Evolutionary conservation across 92 coral and sea anemone genomes (phyloP).

Genomic region (Palythoa heliodiscus): DNA sequence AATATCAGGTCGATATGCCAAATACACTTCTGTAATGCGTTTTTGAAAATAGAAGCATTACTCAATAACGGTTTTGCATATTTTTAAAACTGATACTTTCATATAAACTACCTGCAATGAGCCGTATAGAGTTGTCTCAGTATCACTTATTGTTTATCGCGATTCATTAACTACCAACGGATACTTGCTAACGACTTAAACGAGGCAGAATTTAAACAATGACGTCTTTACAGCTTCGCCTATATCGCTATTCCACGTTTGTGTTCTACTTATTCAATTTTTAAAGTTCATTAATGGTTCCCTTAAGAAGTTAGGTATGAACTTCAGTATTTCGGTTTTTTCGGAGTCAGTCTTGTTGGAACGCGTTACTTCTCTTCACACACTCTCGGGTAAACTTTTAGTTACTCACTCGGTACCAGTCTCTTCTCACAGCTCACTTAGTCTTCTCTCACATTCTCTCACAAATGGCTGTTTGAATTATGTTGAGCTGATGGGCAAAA

Average conservation of each 20-base stretch:
- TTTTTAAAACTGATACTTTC: too few relatives aligned
- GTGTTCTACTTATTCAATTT: neutral
- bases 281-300: neutral
- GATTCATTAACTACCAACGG: too few relatives aligned
- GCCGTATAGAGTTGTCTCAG: too few relatives aligned
- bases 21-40: too few relatives aligned
- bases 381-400: neutral
- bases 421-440: constrained; percentile 37
- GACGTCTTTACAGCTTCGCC: too few relatives aligned
- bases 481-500: constrained; percentile 37
- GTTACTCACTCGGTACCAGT: constrained; percentile 26
- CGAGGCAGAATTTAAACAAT: too few relatives aligned
- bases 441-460: constrained; percentile 50
- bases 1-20: too few relatives aligned
- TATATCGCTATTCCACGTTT: neutral
- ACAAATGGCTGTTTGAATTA: constrained; percentile 36
- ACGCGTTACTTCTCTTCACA: neutral
- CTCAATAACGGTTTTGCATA: too few relatives aligned
- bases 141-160: too few relatives aligned
- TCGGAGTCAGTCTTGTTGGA: neutral
- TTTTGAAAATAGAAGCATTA: too few relatives aligned
- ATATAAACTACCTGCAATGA: too few relatives aligned
- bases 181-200: too few relatives aligned
- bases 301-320: neutral
- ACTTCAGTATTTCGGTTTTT: neutral